Percentiles rank a stretch among this genome's conserved stretches.
Conservation (phyloP, 1,140 invertebrate species). For the Hetaerina americana region DNA sequence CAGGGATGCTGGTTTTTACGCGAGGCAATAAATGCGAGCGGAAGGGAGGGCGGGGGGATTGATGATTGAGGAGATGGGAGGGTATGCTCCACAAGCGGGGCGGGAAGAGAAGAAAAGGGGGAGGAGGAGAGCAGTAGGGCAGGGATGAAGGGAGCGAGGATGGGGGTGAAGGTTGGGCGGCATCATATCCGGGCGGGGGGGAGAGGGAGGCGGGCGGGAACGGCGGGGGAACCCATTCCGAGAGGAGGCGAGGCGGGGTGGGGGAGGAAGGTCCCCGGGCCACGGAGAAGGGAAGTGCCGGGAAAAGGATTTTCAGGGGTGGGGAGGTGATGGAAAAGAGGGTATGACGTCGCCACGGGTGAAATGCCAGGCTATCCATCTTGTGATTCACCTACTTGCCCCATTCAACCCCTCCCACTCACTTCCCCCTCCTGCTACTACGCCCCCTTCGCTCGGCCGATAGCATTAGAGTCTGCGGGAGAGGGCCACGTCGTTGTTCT, state of each 20-base stretch:
- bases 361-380: not conserved
- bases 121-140: not conserved
- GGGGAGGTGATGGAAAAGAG: not conserved
- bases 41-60: no score
- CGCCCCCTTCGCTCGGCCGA: not conserved
- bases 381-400: not conserved
- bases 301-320: no score
- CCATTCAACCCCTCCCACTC: not conserved
- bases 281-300: no score
- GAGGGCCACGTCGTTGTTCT: no score
- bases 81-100: no score
- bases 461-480: no score
- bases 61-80: no score
- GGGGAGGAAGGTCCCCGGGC: not conserved
- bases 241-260: not conserved
- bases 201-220: not conserved
- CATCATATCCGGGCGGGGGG: not conserved
- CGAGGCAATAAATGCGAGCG: no score
- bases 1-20: no score
- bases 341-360: not conserved
- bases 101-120: not conserved
- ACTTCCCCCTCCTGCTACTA: not conserved
- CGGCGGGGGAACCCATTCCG: not conserved
- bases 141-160: not conserved
- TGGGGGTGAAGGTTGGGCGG: not conserved